Evolutionary conservation across 2,888 invertebrate species (phyloP), one percentile per base, ranked within the genome.

Genomic region (Gibbula magus): DNA sequence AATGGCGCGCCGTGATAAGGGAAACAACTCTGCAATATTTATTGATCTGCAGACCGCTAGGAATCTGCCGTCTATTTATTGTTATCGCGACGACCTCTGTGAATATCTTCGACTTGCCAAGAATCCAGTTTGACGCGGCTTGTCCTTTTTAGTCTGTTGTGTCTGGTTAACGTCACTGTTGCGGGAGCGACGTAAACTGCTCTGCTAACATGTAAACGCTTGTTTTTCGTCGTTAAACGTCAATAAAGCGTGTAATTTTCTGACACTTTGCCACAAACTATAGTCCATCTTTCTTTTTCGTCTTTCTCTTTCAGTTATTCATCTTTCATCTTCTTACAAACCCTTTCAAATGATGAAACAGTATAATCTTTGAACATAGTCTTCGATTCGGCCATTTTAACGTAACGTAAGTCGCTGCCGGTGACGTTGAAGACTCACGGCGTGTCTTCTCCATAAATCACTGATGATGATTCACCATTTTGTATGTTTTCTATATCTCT

Each of bases 91-190:
- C 29, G 25, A 29, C 61, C 29, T 29, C 61, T 13, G 61, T 61
- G 61, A 61, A 61, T 61, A 61, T 61, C 61, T 61, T 25, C 25
- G 16, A 25, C 29, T 61, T 61, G 29, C 61, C 61, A 13, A 29
- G 61, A 61, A 61, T 61, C 61, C 22, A 29, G 5, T 18, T 18
- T 61, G 61, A 25, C 25, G 29, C 29, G 25, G 5, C 29, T 18
- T 61, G 61, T 61, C 61, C 61, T 61, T 29, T 45, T 45, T 61
- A 5, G 22, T 29, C 61, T 18, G 29, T 29, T 29, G 22, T 18
- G n/a, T 61, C 61, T 61, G 61, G 16, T 61, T 22, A 61, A 61
- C 61, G 61, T 61, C 61, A 61, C 61, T 29, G 61, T 61, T 29
- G 16, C 29, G 10, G 29, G 29, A 10, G 25, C 4, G 25, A 25